These are phyloP conservation scores for Monopis laevigella DNA, from an alignment of 2,888 invertebrate species.

Conservation along the genomic window DNA sequence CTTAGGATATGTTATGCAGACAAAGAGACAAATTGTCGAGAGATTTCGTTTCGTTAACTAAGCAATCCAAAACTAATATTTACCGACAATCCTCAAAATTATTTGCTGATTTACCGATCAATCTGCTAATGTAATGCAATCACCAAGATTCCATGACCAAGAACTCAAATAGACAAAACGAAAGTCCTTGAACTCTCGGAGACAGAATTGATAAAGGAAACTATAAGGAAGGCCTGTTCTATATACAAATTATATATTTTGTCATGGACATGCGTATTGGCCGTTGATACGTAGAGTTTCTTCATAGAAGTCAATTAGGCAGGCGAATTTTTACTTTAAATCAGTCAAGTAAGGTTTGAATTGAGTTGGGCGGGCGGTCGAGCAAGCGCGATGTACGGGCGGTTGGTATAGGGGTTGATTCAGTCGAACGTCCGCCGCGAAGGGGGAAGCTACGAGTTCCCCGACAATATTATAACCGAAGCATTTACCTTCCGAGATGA, in stretches of 20 bases:
- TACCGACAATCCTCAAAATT: no score
- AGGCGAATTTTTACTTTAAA: conserved; percentile 30
- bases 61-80: no score
- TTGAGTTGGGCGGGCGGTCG: conserved; percentile 27
- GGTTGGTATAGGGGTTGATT: conserved; percentile 60
- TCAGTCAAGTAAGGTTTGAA: conserved; percentile 24
- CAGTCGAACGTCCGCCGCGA: conserved; percentile 58
- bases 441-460: conserved; percentile 49
- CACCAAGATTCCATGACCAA: conserved; percentile 15
- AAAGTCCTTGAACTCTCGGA: conserved; percentile 63
- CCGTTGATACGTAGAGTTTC: conserved; percentile 56
- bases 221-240: conserved; percentile 44
- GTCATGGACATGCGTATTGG: conserved; percentile 66
- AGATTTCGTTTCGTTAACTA: no score
- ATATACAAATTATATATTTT: conserved; percentile 53
- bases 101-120: conserved; percentile 2
- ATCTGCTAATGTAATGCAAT: background rate
- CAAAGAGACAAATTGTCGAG: background rate
- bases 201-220: conserved; percentile 61
- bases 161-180: conserved; percentile 48
- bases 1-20: no score
- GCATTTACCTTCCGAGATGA: conserved; percentile 52
- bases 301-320: conserved; percentile 34
- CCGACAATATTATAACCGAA: conserved; percentile 43
- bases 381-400: conserved; percentile 66